Evolutionary conservation across 2,888 invertebrate genomes (phyloP), one percentile per base, ranked within the genome.

Genomic region (Gerris lacustris): DNA sequence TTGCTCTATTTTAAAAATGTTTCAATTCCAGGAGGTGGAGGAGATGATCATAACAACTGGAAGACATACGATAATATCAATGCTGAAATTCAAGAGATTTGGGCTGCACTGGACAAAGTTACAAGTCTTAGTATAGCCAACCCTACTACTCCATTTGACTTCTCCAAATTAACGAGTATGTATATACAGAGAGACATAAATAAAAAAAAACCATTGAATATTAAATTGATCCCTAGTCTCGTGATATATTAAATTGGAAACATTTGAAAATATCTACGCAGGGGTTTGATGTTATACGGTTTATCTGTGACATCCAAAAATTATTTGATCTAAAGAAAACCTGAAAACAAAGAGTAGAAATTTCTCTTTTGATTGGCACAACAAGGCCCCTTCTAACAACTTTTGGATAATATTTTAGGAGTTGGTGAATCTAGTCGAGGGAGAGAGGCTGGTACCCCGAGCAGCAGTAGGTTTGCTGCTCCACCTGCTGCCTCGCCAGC

Each of bases 61-160:
- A 55, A 55, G 15, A 55, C 55, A 5, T 55, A 55, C 15, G 88
- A 88, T 77, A 88, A 86, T 77, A 81, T 88, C 18, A 88, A 88
- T 79, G 85, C 86, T 0, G 88, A 88, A 79, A 88, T 88, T 74
- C 83, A 86, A 67, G 88, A 88, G 78, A 88, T 88, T 73, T 86
- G 88, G 83, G 72, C 72, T 63, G 64, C 64, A n/a, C 64, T 64
- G 9, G 64, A 64, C 17, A 31, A 64, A 9, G 64, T 31, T 9
- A 64, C 18, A 9, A 17, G 7, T 64, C 64, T n/a, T 17, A 64
- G 17, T 17, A 55, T 15, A 11, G 11, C 55, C 55, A 55, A 9
- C 55, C 55, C 55, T 15, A 55, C 55, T 55, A 9, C 9, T 4
- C 55, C 55, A 11, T 15, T 15, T 55, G 55, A 55, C 55, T 55